These are phyloP conservation scores for Columba guinea DNA, from an alignment of 2,797 vertebrate genomes.

Conservation along the genomic window DNA sequence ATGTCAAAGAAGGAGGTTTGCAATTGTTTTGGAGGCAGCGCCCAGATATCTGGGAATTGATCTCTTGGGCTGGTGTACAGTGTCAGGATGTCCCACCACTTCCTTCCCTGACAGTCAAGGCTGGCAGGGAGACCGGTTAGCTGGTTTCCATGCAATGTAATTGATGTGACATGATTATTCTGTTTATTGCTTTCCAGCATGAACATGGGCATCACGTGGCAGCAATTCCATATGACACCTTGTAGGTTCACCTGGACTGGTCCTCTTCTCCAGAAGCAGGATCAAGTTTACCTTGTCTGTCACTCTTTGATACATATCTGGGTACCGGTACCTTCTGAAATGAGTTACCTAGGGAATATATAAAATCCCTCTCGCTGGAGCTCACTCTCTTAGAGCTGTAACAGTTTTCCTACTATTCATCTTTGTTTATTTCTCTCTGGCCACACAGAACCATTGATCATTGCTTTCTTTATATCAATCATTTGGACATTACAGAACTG, in stretches of 20 bases:
- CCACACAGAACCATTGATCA: not conserved
- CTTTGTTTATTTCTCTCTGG: not conserved
- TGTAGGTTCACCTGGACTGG: not conserved
- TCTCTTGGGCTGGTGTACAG: not conserved
- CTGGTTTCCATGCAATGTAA: not conserved
- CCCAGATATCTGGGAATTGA: not conserved
- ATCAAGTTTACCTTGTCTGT: not conserved
- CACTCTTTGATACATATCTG: not conserved
- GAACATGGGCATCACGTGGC: not conserved
- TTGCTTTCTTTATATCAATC: not conserved
- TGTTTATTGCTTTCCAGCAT: conserved; percentile 21
- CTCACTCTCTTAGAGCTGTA: not conserved
- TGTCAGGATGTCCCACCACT: not conserved
- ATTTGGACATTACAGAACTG: not conserved
- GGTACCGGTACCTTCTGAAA: not conserved
- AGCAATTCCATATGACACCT: not conserved
- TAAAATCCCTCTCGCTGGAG: not conserved
- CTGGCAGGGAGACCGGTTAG: not conserved
- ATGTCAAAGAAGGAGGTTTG: not conserved
- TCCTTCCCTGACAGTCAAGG: not conserved
- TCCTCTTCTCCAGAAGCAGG: not conserved
- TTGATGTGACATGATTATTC: not conserved
- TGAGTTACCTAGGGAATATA: not conserved
- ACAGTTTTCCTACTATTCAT: not conserved
- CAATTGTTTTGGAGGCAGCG: not conserved